Conservation (phyloP, 1,140 invertebrate genomes). For the Macrocentrus cingulum region DNA sequence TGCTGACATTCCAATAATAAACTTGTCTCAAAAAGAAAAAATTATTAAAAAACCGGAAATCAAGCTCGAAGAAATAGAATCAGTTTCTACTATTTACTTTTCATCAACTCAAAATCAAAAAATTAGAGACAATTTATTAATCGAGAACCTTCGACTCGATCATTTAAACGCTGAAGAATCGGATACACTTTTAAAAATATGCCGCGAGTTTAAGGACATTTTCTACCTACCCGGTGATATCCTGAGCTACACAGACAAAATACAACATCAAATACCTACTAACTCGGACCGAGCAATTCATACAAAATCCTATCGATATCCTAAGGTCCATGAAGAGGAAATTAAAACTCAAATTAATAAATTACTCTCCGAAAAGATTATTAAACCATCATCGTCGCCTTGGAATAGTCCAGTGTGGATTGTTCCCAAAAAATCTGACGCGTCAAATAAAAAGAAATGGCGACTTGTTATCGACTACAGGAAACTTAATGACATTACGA, state of each 20-base stretch:
- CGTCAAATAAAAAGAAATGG: conserved; percentile 22
- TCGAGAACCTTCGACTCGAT: neutral
- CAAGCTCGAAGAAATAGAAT: too few species aligned
- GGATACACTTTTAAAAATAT: neutral
- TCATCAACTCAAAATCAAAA: too few species aligned
- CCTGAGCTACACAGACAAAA: conserved; percentile 14
- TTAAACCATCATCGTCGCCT: conserved; percentile 36
- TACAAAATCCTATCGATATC: conserved; percentile 29
- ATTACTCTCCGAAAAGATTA: conserved; percentile 34
- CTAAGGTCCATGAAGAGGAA: conserved; percentile 22
- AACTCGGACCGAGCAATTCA: conserved; percentile 29
- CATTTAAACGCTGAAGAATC: neutral
- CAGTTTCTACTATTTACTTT: too few species aligned
- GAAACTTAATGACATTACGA: conserved; percentile 32
- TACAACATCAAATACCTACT: conserved; percentile 30
- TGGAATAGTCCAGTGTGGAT: conserved; percentile 22
- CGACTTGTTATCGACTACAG: conserved; percentile 8
- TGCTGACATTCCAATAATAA: too few species aligned
- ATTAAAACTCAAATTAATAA: conserved; percentile 34
- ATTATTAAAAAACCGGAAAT: too few species aligned
- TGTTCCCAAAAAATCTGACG: conserved; percentile 29
- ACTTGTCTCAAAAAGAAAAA: too few species aligned
- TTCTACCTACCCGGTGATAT: conserved; percentile 12
- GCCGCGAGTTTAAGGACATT: neutral
- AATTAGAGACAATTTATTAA: too few species aligned